Evolutionary conservation across 1,140 invertebrate species (phyloP).

Genomic region (Panagrolaimus sp.): DNA sequence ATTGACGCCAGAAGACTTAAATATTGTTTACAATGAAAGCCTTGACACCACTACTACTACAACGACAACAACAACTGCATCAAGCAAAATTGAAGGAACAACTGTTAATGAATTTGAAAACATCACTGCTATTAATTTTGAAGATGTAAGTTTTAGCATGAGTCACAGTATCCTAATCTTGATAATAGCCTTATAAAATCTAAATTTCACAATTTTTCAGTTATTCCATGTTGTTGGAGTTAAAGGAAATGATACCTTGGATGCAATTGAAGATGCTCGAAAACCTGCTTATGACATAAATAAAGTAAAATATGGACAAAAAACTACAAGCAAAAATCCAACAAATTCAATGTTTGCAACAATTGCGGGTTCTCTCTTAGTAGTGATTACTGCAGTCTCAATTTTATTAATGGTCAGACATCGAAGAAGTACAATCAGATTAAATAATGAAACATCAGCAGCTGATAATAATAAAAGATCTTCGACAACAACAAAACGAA

Average conservation of each 20-base stretch:
- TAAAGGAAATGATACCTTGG: conserved; percentile 17
- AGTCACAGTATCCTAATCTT: neutral
- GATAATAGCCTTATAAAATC: neutral
- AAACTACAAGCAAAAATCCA: conserved; percentile 30
- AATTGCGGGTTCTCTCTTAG: conserved; percentile 33
- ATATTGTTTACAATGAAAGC: conserved; percentile 30
- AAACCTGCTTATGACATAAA: conserved; percentile 48
- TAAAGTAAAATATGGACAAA: conserved; percentile 40
- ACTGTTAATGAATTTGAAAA: conserved; percentile 29
- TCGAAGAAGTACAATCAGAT: conserved; percentile 33
- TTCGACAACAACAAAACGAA: conserved; percentile 4
- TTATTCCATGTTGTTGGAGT: conserved; percentile 22
- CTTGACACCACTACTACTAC: conserved; percentile 40
- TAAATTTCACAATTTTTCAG: conserved; percentile 12
- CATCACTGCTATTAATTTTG: conserved; percentile 31
- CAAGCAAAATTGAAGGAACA: too few species aligned
- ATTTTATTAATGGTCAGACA: conserved; percentile 38
- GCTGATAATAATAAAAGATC: neutral
- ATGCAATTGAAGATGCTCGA: conserved; percentile 26
- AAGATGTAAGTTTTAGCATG: neutral
- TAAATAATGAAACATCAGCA: neutral
- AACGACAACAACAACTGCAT: conserved; percentile 18
- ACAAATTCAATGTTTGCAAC: conserved; percentile 38
- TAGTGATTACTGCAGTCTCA: conserved; percentile 36
- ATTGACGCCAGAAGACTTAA: conserved; percentile 31